Base-by-base conservation (phyloP, 2,797 vertebrate species). In the Rhynchotus rufescens region DNA sequence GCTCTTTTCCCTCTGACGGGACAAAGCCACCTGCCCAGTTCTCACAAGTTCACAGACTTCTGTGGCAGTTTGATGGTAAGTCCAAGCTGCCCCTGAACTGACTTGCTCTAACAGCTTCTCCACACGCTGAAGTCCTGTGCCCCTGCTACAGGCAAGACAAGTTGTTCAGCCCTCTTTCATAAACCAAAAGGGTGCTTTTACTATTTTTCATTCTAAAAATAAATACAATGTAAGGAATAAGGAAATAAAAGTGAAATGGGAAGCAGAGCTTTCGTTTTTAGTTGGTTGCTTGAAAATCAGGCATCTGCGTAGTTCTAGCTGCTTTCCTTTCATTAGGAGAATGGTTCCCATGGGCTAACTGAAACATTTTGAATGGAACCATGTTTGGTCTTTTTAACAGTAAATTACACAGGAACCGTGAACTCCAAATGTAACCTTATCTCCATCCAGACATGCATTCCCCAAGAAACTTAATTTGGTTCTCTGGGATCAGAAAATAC, bases 161-260 rank as follows among this genome's bases (percentile, higher is more conserved):
- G 79, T 59, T 28, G 45, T 65, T 68, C 34, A 6, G 21, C 71
- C 25, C 1, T 7, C 15, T 49, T 82, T 56, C 73, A 28, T 42
- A 71, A 75, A 34, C 10, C 68, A 73, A 75, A 36, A 0, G 0
- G 61, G 9, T 21, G 4, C 15, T 92, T 93, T 80, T 8, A 6
- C 26, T 80, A 65, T 45, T 86, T 81, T 82, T 78, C 0, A 0
- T n/a, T 91, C 56, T 78, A 66, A 80, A 88, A 82, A 69, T 80
- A 86, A 67, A 5, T 45, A 12, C 45, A 0, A 1, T 51, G 21
- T 45, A 64, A 88, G 32, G 60, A 89, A 84, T 72, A 73, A 90
- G 95, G 91, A 95, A 94, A 81, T 87, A 85, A 90, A 86, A 94
- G 81, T 84, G 88, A 87, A 89, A 96, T 65, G 25, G 67, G 90